Evolutionary conservation across 1,140 invertebrate species (phyloP).

Genomic region (Heliconius eleuchia): DNA sequence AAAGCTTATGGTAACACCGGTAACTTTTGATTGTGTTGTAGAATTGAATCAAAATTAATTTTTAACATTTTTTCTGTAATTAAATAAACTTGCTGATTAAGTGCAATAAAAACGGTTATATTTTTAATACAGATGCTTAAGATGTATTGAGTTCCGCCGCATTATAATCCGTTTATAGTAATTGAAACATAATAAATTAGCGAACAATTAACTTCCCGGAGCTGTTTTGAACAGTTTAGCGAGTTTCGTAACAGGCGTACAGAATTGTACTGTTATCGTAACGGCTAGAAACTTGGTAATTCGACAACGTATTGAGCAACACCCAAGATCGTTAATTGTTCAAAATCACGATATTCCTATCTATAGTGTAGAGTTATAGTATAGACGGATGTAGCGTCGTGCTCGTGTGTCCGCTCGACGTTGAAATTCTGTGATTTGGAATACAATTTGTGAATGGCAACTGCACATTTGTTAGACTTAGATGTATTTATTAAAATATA

Average conservation of each 20-base stretch:
- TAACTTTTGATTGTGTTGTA: no score
- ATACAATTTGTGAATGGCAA: neutral
- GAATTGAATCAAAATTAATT: neutral
- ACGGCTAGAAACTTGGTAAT: conserved; percentile 35
- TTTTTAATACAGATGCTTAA: neutral
- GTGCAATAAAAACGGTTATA: neutral
- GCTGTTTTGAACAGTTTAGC: conserved; percentile 19
- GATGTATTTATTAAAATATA: no score
- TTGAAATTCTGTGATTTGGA: neutral
- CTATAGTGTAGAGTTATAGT: neutral
- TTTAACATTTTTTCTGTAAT: neutral
- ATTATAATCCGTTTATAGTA: neutral
- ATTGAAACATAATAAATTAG: conserved; percentile 3
- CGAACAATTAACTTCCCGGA: neutral
- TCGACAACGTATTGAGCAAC: conserved; percentile 39
- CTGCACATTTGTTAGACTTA: neutral
- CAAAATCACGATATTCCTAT: conserved; percentile 36
- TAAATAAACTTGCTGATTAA: neutral
- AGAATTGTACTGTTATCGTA: conserved; percentile 37
- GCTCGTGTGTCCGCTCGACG: conserved; percentile 23
- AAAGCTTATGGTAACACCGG: no score
- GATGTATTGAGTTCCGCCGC: neutral
- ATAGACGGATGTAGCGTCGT: conserved; percentile 20
- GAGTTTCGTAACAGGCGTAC: conserved; percentile 21
- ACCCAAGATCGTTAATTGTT: conserved; percentile 34